Percentiles rank a stretch among this genome's conserved stretches.
These are phyloP conservation scores for Pygocentrus nattereri DNA, from an alignment of 2,797 vertebrate genomes.

Conservation along the genomic window DNA sequence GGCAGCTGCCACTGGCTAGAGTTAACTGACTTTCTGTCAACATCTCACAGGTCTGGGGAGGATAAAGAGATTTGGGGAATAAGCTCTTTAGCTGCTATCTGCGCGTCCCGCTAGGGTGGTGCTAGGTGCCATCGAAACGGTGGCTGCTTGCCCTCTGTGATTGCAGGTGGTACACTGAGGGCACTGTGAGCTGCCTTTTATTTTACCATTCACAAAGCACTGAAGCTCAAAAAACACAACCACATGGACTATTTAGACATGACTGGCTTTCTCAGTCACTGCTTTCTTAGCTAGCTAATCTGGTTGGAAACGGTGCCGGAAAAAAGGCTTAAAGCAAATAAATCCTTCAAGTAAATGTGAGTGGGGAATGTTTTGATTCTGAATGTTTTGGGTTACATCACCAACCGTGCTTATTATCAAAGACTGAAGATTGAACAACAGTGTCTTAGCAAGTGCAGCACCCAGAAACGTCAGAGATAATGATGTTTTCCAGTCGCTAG, in stretches of 20 bases:
- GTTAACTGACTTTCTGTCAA: conserved; percentile 95
- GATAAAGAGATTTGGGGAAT: conserved; percentile 89
- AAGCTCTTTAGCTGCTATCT: conserved; percentile 86
- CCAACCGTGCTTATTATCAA: neutral
- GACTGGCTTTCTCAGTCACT: conserved; percentile 33
- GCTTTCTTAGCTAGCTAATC: neutral
- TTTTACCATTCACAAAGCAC: conserved; percentile 47
- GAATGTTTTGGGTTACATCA: conserved; percentile 13
- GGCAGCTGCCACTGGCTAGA: conserved; percentile 96
- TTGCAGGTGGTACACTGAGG: conserved; percentile 75
- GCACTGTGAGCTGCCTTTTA: conserved; percentile 68
- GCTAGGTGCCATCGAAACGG: conserved; percentile 72
- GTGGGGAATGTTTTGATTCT: neutral
- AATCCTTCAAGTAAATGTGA: neutral
- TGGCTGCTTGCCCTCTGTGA: conserved; percentile 74
- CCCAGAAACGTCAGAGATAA: conserved; percentile 47
- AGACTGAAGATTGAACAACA: conserved; percentile 5
- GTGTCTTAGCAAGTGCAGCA: conserved; percentile 19
- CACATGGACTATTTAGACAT: neutral
- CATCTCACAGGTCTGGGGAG: conserved; percentile 84
- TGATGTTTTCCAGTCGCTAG: conserved; percentile 52
- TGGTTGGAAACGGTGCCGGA: neutral
- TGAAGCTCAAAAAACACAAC: conserved; percentile 31
- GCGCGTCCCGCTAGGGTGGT: conserved; percentile 73
- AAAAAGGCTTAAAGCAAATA: conserved; percentile 14